Percentiles rank a stretch among this genome's conserved stretches.
Conservation (phyloP, 2,888 invertebrate genomes). For the Agrochola lota region DNA sequence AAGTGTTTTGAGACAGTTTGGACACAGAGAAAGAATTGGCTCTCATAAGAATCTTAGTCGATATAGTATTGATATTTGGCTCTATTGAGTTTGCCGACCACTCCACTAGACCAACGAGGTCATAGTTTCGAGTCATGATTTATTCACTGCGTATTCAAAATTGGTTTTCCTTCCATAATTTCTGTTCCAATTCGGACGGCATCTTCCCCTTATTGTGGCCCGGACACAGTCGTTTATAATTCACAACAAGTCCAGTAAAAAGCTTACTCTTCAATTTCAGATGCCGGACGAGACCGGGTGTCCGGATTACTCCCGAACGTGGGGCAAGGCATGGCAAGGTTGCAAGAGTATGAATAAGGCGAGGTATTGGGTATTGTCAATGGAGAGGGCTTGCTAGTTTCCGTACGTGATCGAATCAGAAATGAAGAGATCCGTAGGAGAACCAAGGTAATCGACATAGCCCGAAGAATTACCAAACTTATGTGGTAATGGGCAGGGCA, state of each 20-base stretch:
- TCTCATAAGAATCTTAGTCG: too few species aligned
- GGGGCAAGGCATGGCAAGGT: background rate
- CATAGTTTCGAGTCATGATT: background rate
- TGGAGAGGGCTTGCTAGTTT: too few species aligned
- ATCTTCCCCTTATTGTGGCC: constrained; percentile 8
- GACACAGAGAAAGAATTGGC: too few species aligned
- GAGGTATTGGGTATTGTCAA: background rate
- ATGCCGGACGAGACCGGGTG: constrained; percentile 51
- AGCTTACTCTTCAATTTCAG: constrained; percentile 61
- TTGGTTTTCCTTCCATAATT: background rate
- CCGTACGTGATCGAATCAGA: too few species aligned
- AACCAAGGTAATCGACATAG: too few species aligned
- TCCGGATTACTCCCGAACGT: constrained; percentile 59
- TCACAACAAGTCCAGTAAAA: constrained; percentile 52
- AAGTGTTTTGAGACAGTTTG: too few species aligned
- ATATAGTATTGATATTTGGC: too few species aligned
- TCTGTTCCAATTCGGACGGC: background rate
- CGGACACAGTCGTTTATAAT: constrained; percentile 45
- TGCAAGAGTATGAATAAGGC: constrained; percentile 18
- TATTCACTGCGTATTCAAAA: background rate
- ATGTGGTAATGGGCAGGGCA: too few species aligned
- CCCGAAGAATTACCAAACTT: too few species aligned
- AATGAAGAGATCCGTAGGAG: too few species aligned
- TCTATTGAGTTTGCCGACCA: too few species aligned
- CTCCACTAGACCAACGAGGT: too few species aligned